Conservation (phyloP, 30 jellyfish, hydroid and myxozoan genomes). For the Nemopilema nomurai region DNA sequence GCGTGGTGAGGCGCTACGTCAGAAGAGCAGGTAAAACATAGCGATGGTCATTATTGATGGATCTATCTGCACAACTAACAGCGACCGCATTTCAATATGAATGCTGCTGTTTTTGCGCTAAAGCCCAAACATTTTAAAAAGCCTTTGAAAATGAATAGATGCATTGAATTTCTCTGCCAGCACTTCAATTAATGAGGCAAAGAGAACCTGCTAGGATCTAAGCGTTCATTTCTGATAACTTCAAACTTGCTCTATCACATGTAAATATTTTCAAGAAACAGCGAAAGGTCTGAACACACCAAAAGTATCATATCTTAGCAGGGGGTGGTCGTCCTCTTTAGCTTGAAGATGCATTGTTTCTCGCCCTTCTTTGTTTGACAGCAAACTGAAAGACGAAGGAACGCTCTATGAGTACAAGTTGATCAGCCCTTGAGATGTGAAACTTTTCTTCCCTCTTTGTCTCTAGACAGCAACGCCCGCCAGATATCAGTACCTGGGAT, state of each 20-base stretch:
- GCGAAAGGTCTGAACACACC: neutral
- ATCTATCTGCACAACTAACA: neutral
- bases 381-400: neutral
- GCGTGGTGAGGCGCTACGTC: neutral
- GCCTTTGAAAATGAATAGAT: constrained; percentile 26
- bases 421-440: neutral
- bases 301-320: neutral
- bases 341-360: neutral
- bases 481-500: too few relatives aligned
- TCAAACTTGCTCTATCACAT: constrained; percentile 20
- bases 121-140: constrained; percentile 31
- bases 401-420: neutral
- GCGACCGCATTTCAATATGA: constrained; percentile 36
- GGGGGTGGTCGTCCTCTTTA: neutral
- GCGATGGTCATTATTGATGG: neutral
- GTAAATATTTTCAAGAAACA: constrained; percentile 6
- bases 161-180: constrained; percentile 21
- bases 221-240: constrained; percentile 52
- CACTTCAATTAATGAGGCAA: constrained; percentile 42
- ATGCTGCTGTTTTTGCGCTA: constrained; percentile 24
- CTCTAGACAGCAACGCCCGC: too few relatives aligned
- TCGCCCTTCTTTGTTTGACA: neutral
- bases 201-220: constrained; percentile 43
- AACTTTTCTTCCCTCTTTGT: too few relatives aligned
- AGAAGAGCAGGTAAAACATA: neutral